A percentile compares a stretch with the other conserved stretches of the same genome.
Evolutionary conservation across 2,888 invertebrate genomes (phyloP).

Genomic region (Oscheius onirici): DNA sequence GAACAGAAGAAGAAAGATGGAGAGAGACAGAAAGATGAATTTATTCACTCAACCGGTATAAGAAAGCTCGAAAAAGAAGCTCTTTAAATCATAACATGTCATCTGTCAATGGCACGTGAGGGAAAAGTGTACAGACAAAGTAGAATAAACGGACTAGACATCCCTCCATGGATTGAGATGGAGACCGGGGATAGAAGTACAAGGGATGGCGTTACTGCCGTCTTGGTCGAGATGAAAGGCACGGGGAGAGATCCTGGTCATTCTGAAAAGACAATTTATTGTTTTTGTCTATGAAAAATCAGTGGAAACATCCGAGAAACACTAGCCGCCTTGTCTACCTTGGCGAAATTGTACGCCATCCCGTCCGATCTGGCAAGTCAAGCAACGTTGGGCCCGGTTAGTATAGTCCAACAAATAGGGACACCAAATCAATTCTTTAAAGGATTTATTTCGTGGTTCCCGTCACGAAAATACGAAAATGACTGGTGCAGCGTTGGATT

Average conservation of each 20-base stretch:
- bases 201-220: conserved; percentile 58
- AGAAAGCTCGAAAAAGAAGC: background rate
- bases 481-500: too few species aligned
- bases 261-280: conserved; percentile 34
- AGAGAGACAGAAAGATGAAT: background rate
- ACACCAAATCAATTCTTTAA: too few species aligned
- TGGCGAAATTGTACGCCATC: too few species aligned
- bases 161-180: conserved; percentile 64
- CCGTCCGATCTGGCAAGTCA: too few species aligned
- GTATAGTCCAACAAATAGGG: too few species aligned
- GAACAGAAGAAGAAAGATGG: background rate
- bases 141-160: background rate
- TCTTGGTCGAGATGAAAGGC: conserved; percentile 49
- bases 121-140: conserved; percentile 15
- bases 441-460: too few species aligned
- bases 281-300: background rate
- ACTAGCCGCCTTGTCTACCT: too few species aligned
- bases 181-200: conserved; percentile 56
- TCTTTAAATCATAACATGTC: conserved; percentile 6
- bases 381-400: too few species aligned
- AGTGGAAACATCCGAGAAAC: background rate
- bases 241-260: conserved; percentile 41
- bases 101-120: conserved; percentile 16
- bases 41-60: conserved; percentile 1
- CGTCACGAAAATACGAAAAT: too few species aligned